phyloP scores from a whole-genome alignment of 2,113 vertebrate species.

The Poicephalus gulielmi region DNA sequence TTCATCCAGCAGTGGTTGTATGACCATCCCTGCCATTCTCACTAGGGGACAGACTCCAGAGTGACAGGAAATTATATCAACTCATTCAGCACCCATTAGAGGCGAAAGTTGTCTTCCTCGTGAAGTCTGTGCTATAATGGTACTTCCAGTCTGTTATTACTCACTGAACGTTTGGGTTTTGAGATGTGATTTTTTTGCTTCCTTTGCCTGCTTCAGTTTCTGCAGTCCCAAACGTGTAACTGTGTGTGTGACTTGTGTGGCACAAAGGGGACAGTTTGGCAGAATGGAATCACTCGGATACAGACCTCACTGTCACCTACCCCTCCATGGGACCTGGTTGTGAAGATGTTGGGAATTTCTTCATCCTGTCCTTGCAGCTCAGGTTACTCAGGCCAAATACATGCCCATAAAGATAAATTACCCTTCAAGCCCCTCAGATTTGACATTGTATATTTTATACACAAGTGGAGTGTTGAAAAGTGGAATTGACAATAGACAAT shows the following conservation, averaged over 20 bases:
- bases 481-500: neutral
- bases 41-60: neutral
- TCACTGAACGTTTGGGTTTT: neutral
- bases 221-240: neutral
- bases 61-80: neutral
- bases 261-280: neutral
- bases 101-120: neutral
- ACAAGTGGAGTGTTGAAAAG: neutral
- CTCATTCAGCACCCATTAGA: neutral
- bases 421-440: neutral
- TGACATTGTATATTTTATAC: neutral
- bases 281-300: neutral
- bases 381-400: neutral
- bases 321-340: neutral
- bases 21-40: neutral
- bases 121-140: neutral
- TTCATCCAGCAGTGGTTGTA: neutral
- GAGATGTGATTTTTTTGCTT: neutral
- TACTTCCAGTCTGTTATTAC: neutral
- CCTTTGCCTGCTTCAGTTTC: neutral
- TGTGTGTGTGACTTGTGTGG: neutral
- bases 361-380: neutral
- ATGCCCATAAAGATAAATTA: neutral
- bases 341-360: neutral
- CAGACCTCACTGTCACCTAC: neutral